These are phyloP conservation scores for Nowickia ferox DNA, from an alignment of 2,888 invertebrate genomes.

Conservation along the genomic window DNA sequence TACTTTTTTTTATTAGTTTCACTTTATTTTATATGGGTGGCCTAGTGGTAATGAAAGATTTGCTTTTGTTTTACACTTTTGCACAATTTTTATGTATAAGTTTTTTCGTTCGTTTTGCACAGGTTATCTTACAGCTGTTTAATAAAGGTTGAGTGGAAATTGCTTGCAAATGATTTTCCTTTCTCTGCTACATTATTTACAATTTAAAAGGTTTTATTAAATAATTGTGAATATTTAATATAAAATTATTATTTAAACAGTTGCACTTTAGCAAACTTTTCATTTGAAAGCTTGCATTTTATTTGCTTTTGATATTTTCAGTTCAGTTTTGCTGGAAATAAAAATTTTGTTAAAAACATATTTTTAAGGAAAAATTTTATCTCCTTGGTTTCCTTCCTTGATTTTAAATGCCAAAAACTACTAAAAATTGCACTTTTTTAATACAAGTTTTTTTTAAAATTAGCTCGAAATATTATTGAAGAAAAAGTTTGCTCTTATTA, in stretches of 20 bases:
- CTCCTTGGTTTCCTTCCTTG: too few relatives aligned
- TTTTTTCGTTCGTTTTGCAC: slow-evolving; percentile 28
- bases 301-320: slow-evolving; percentile 14
- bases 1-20: slow-evolving; percentile 37
- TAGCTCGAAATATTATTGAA: too few relatives aligned
- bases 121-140: slow-evolving; percentile 55
- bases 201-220: slow-evolving; percentile 6
- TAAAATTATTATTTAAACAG: background rate
- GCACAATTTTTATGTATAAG: slow-evolving; percentile 47
- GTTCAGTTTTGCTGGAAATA: background rate
- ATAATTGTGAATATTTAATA: slow-evolving; percentile 22
- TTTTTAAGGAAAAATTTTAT: too few relatives aligned
- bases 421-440: too few relatives aligned
- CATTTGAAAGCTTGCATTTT: background rate
- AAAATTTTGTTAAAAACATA: too few relatives aligned
- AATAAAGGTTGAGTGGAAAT: slow-evolving; percentile 47
- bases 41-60: slow-evolving; percentile 72
- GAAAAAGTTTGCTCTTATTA: too few relatives aligned
- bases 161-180: slow-evolving; percentile 27
- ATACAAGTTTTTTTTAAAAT: too few relatives aligned
- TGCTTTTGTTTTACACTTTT: slow-evolving; percentile 42
- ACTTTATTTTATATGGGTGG: slow-evolving; percentile 64
- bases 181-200: slow-evolving; percentile 33
- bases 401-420: too few relatives aligned
- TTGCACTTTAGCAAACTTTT: slow-evolving; percentile 30